phyloP scores from a whole-genome alignment of 2,113 vertebrate species.

The Seriola quinqueradiata region DNA sequence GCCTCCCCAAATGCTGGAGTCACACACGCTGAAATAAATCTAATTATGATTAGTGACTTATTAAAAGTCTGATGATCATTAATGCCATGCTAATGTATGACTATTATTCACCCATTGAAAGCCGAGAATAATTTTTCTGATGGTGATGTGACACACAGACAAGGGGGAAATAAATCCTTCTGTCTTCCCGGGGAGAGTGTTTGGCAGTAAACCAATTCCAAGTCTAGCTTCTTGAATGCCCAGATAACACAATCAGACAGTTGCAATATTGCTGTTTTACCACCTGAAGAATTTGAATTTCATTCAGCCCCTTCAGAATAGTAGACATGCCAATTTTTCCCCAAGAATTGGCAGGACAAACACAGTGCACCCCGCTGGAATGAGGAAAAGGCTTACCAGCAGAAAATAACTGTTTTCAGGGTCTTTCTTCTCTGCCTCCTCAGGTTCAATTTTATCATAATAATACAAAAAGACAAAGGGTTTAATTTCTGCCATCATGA shows the following conservation, averaged over 20 bases:
- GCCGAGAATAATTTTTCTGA: constrained; percentile 83
- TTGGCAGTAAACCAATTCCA: constrained; percentile 84
- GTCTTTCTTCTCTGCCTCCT: constrained; percentile 48
- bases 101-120: constrained; percentile 82
- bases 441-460: constrained; percentile 71
- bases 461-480: constrained; percentile 63
- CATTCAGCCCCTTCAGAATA: constrained; percentile 76
- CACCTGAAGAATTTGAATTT: constrained; percentile 84
- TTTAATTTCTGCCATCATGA: constrained; percentile 69
- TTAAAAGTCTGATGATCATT: constrained; percentile 76
- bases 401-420: constrained; percentile 66
- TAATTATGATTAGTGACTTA: constrained; percentile 74
- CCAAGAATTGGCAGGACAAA: constrained; percentile 76
- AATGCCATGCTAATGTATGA: constrained; percentile 81
- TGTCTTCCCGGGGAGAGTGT: constrained; percentile 78
- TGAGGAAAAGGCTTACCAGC: constrained; percentile 73
- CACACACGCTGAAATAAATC: constrained; percentile 68
- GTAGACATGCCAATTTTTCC: constrained; percentile 76
- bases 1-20: constrained; percentile 39
- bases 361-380: constrained; percentile 71
- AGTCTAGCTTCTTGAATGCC: constrained; percentile 81
- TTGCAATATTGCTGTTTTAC: constrained; percentile 82
- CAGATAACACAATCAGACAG: constrained; percentile 83
- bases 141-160: constrained; percentile 84
- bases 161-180: constrained; percentile 85